Conservation (phyloP, 2,113 vertebrate species). For the Boleophthalmus pectinirostris region DNA sequence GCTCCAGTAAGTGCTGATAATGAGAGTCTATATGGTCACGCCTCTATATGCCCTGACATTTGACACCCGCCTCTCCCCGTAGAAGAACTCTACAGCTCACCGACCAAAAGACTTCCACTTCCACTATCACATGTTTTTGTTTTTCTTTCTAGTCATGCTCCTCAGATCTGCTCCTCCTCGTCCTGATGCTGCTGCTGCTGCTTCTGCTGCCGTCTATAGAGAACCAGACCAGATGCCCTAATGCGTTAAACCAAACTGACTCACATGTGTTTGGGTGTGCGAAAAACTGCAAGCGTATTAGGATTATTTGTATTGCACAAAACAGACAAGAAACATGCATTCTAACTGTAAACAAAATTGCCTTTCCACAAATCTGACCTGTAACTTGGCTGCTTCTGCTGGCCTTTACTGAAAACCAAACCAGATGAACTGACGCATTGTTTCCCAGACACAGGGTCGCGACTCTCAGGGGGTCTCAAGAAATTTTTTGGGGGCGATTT, state of each 20-base stretch:
- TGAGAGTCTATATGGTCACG: slow-evolving; percentile 38
- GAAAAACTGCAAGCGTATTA: no score
- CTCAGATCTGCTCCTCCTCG: slow-evolving; percentile 32
- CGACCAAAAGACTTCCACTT: slow-evolving; percentile 30
- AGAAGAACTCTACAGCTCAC: slow-evolving; percentile 36
- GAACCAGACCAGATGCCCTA: slow-evolving; percentile 67
- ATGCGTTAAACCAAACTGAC: slow-evolving; percentile 65
- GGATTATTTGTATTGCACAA: no score
- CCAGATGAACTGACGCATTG: no score
- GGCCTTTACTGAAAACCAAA: no score
- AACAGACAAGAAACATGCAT: no score
- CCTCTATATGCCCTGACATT: slow-evolving; percentile 29
- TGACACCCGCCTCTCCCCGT: slow-evolving; percentile 10
- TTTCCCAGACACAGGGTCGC: no score
- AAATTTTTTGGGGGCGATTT: no score
- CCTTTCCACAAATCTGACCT: no score
- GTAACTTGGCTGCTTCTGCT: no score
- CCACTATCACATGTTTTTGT: slow-evolving; percentile 48
- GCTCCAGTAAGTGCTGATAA: slow-evolving; percentile 22
- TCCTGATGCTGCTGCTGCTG: slow-evolving; percentile 27
- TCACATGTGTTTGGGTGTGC: slow-evolving; percentile 43
- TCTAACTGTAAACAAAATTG: no score
- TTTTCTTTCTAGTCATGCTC: slow-evolving; percentile 47
- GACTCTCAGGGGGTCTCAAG: no score
- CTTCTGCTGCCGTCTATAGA: slow-evolving; percentile 35